These are phyloP conservation scores for Pollimyrus isidori DNA, from an alignment of 2,113 vertebrate species.

Conservation along the genomic window DNA sequence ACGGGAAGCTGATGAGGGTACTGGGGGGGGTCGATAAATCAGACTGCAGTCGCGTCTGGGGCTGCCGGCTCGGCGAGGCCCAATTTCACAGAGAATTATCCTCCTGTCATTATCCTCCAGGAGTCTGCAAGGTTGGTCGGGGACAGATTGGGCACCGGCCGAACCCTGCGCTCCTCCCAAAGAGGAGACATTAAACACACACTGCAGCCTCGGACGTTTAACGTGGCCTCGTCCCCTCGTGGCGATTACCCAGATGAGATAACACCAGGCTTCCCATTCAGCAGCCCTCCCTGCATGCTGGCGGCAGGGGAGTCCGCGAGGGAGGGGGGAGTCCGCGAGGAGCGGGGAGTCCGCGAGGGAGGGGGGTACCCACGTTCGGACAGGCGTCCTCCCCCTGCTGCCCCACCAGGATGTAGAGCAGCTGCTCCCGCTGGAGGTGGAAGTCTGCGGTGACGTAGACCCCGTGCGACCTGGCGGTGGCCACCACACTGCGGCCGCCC, in stretches of 20 bases:
- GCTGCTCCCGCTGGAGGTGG: conserved; percentile 75
- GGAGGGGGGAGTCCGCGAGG: neutral
- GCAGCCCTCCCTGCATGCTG: neutral
- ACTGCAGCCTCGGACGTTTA: neutral
- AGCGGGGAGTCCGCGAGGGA: neutral
- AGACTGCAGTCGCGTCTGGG: neutral
- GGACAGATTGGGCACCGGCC: neutral
- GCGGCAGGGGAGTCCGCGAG: neutral
- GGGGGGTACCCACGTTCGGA: conserved; percentile 73
- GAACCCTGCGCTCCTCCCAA: neutral
- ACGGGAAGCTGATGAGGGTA: neutral
- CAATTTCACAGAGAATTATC: conserved; percentile 25
- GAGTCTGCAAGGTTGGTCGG: neutral
- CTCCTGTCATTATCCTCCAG: neutral
- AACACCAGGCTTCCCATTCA: neutral
- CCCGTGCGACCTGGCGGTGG: conserved; percentile 76
- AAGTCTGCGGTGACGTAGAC: conserved; percentile 84
- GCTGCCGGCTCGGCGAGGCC: neutral
- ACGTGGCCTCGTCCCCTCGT: neutral
- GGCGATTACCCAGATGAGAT: neutral
- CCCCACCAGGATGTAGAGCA: conserved; percentile 84
- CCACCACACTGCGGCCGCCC: conserved; percentile 85
- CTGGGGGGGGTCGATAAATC: neutral
- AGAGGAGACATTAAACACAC: neutral
- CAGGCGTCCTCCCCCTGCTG: conserved; percentile 93